Percentiles rank a stretch among this genome's conserved stretches.
Evolutionary conservation across 1,140 invertebrate genomes (phyloP).

Genomic region (Aphis gossypii): DNA sequence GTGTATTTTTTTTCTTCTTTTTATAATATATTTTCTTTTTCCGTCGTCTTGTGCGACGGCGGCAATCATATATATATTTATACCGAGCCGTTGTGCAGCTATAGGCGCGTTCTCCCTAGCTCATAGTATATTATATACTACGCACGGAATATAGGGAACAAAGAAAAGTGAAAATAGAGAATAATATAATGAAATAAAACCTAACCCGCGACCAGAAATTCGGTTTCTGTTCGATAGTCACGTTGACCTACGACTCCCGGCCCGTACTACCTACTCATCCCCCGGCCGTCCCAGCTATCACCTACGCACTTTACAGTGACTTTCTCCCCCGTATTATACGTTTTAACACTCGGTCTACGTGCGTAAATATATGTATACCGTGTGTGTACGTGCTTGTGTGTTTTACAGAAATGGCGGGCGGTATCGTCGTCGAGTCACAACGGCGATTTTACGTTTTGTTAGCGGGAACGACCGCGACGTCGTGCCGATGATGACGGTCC

Average conservation of each 20-base stretch:
- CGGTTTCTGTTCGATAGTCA: not conserved
- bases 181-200: not conserved
- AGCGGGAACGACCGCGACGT: not conserved
- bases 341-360: not conserved
- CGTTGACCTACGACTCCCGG: not conserved
- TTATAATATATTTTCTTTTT: not conserved
- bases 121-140: no score
- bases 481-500: not conserved
- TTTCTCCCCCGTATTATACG: not conserved
- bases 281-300: no score
- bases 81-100: no score
- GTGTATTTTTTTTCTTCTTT: not conserved
- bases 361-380: not conserved
- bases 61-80: not conserved
- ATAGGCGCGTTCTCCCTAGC: no score
- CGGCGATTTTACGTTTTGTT: constrained; percentile 4
- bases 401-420: not conserved
- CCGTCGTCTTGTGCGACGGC: not conserved
- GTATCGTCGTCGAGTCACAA: not conserved
- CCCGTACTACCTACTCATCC: no score
- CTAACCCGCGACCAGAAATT: not conserved
- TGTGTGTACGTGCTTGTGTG: not conserved
- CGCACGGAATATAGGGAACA: no score
- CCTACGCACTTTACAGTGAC: not conserved
- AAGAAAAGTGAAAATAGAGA: not conserved